phyloP scores from a whole-genome alignment of 1,140 invertebrate species.

The Rhagoletis zephyria region DNA sequence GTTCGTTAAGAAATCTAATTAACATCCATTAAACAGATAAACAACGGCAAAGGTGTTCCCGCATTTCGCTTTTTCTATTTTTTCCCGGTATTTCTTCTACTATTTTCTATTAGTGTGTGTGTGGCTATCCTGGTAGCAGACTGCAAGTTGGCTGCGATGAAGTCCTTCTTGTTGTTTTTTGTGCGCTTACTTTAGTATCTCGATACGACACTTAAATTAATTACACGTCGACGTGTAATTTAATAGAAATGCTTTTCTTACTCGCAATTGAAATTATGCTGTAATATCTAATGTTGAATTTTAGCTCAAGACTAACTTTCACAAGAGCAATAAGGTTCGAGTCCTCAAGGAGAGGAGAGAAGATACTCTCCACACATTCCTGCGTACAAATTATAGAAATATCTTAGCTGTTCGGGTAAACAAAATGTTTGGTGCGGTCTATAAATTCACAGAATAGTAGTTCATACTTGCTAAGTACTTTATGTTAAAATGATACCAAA shows the following conservation, averaged over 20 bases:
- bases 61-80: neutral
- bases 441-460: too few species aligned
- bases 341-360: too few species aligned
- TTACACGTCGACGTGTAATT: constrained; percentile 38
- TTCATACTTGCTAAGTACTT: too few species aligned
- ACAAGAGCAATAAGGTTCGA: too few species aligned
- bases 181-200: neutral
- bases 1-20: constrained; percentile 32
- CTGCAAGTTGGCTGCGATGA: neutral
- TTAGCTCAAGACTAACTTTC: too few species aligned
- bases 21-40: constrained; percentile 52
- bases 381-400: too few species aligned
- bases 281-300: too few species aligned
- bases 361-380: too few species aligned
- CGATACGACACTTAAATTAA: constrained; percentile 33
- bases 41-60: constrained; percentile 29
- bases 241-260: constrained; percentile 45
- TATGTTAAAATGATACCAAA: too few species aligned
- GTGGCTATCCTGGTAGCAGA: neutral
- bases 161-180: neutral
- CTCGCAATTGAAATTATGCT: constrained; percentile 37
- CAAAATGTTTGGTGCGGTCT: too few species aligned
- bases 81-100: neutral
- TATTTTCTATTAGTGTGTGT: neutral
- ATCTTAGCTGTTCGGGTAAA: too few species aligned